Evolutionary conservation across 2,797 vertebrate genomes (phyloP).

Genomic region (Channa striata): DNA sequence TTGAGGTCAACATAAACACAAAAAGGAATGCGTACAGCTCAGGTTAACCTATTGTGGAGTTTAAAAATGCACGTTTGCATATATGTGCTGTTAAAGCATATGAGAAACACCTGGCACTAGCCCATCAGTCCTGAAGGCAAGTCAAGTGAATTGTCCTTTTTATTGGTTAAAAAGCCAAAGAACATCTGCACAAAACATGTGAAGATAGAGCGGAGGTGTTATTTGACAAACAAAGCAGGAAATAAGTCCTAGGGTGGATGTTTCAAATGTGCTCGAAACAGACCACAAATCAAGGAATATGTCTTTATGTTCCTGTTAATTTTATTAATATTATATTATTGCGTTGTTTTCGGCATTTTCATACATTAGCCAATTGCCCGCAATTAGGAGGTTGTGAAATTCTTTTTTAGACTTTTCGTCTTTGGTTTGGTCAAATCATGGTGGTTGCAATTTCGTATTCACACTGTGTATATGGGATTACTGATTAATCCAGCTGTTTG

Average conservation of each 20-base stretch:
- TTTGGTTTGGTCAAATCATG: slow-evolving; percentile 63
- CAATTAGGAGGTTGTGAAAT: slow-evolving; percentile 61
- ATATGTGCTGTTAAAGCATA: slow-evolving; percentile 39
- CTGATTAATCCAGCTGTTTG: slow-evolving; percentile 58
- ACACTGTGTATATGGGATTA: slow-evolving; percentile 59
- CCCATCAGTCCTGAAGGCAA: slow-evolving; percentile 54
- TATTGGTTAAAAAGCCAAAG: slow-evolving; percentile 71
- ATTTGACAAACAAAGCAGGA: slow-evolving; percentile 26
- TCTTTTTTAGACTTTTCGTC: slow-evolving; percentile 67
- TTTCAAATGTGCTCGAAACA: slow-evolving; percentile 52
- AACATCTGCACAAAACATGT: slow-evolving; percentile 58
- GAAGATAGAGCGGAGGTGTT: slow-evolving; percentile 19
- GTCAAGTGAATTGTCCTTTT: slow-evolving; percentile 47
- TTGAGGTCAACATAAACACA: slow-evolving; percentile 46
- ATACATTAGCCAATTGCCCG: slow-evolving; percentile 41
- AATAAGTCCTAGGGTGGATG: slow-evolving; percentile 21
- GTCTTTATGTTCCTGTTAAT: slow-evolving; percentile 60
- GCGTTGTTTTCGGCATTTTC: slow-evolving; percentile 67
- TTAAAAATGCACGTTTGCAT: slow-evolving; percentile 43
- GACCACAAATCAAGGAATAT: slow-evolving; percentile 56
- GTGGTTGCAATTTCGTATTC: slow-evolving; percentile 61
- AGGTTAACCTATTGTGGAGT: slow-evolving; percentile 51
- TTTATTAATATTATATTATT: slow-evolving; percentile 54
- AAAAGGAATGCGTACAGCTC: slow-evolving; percentile 53
- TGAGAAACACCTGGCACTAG: slow-evolving; percentile 45